Evolutionary conservation across 2,113 vertebrate species (phyloP).

Genomic region (Procapra przewalskii): DNA sequence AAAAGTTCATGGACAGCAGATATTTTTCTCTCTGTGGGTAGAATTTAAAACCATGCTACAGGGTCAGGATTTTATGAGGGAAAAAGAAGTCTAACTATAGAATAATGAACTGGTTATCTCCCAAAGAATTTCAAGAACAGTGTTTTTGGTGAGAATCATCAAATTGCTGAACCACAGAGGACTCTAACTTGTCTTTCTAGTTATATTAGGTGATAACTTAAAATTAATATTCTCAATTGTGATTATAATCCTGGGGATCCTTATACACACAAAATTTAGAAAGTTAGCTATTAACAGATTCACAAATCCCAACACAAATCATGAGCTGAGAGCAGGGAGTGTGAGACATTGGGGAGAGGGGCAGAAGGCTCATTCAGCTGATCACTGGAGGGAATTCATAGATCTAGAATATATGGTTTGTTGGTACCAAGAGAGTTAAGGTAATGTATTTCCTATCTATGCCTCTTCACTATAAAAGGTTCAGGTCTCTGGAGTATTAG

Average conservation of each 20-base stretch:
- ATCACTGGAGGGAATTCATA: background rate
- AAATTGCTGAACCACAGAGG: background rate
- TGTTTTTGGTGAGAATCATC: background rate
- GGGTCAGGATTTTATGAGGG: background rate
- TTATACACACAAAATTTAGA: background rate
- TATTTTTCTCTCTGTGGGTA: background rate
- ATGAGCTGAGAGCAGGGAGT: background rate
- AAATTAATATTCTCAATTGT: background rate
- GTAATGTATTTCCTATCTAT: background rate
- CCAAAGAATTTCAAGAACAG: background rate
- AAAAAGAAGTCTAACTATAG: background rate
- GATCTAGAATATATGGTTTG: background rate
- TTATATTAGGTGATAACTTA: background rate
- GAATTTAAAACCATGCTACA: conserved; percentile 12
- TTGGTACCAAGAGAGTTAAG: background rate
- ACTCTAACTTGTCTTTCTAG: background rate
- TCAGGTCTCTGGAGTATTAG: background rate
- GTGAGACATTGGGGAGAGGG: accelerated
- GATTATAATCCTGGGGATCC: background rate
- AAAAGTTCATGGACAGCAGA: background rate
- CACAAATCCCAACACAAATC: background rate
- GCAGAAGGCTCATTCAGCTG: background rate
- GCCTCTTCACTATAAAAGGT: background rate
- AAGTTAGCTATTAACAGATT: background rate
- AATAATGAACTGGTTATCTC: background rate